Base-by-base conservation (phyloP, 2,113 vertebrate species). In the Sorex araneus region DNA sequence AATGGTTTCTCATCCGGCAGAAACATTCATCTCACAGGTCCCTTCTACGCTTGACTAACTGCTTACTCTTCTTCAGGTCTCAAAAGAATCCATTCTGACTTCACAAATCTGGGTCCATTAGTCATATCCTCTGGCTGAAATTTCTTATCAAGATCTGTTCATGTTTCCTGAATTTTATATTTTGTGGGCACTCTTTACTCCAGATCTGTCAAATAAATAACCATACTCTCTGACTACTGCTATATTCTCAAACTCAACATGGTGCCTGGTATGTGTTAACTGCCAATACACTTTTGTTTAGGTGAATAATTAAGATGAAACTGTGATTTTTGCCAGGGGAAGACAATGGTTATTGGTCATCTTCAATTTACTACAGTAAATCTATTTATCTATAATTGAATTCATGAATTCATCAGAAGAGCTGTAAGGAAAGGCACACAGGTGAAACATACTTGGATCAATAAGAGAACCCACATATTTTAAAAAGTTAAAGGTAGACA, bases 281-380 rank as follows among this genome's bases (percentile, higher is more conserved):
- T 87, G 11, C 1, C 43, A 30, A 83, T 79, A 45, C 27, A 64
- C 36, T 78, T 64, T 79, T 82, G 27, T 27, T 90, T 32, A 82
- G 93, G 57, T 83, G 10, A 90, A 76, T 40, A 80, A 73, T 54
- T 36, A 83, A 81, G 94, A 92, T 57, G 45, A 90, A 93, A 82
- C 23, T 27, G 27, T 73, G 57, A 19, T 84, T 19, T 40, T 93
- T 81, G 4, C 50, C 63, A 82, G 15, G 13, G 2, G 1, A 1
- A 71, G 66, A 0, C 40, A 47, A 70, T n/a, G 10, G 47, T 18
- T 66, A 43, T 50, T 87, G 19, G 73, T 63, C 28, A 81, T 32
- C 23, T n/a, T 1, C 34, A 87, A 30, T 74, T 34, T 18, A 7
- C 19, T 60, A 60, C 19, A 60, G 23, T 60, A 60, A 60, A 60